These are phyloP conservation scores for Lemur catta DNA, from an alignment of 2,797 vertebrate genomes.

Conservation along the genomic window DNA sequence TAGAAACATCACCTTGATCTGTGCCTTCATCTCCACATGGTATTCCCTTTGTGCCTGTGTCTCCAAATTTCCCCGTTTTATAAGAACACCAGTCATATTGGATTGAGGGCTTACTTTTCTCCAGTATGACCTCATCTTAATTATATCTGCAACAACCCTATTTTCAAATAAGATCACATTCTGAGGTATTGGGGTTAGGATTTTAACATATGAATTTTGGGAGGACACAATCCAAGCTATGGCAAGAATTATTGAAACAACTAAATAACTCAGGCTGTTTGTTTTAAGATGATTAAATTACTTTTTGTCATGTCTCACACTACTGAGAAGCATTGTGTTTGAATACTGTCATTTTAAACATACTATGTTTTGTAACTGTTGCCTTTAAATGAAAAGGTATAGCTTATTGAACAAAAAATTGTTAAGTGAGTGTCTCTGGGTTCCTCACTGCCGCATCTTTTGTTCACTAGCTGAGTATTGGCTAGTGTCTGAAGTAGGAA, in stretches of 20 bases:
- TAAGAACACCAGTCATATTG: not conserved
- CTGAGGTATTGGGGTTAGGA: not conserved
- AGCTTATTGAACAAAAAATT: not conserved
- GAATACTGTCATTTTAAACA: not conserved
- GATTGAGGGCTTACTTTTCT: not conserved
- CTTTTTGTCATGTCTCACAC: not conserved
- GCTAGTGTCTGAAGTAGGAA: not conserved
- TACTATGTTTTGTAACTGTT: not conserved
- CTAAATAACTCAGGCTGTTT: not conserved
- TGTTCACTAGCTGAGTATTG: not conserved
- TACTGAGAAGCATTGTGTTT: not conserved
- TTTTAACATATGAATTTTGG: not conserved
- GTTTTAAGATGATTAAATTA: constrained; percentile 6
- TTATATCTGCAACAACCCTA: not conserved
- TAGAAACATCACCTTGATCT: not conserved
- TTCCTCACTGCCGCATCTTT: not conserved
- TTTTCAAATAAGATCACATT: not conserved
- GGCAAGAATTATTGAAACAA: not conserved
- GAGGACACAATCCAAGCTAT: not conserved
- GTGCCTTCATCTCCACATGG: not conserved
- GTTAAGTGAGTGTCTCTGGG: not conserved
- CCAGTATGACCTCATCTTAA: not conserved
- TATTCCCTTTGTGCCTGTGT: not conserved
- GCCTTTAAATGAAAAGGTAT: not conserved
- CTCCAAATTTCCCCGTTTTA: not conserved